Evolutionary conservation across 2,113 vertebrate species (phyloP), one percentile per base, ranked within the genome.

Genomic region (Chaetops frenatus): DNA sequence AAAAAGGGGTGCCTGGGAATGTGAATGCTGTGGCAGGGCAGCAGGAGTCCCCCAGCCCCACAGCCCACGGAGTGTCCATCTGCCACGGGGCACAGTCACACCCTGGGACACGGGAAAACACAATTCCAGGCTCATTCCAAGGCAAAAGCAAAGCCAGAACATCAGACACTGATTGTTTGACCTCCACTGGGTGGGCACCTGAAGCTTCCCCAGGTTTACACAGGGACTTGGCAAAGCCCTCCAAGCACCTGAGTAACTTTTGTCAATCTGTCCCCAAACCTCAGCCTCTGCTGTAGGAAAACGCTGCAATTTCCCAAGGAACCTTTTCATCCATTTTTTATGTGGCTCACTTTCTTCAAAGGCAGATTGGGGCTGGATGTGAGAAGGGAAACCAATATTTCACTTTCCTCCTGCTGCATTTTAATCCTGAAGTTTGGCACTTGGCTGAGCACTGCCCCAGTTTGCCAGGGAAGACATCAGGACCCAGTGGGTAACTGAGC

Each of bases 251-350:
- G 33, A 73, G 14, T 5, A 18, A 16, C 15, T 22, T 15, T 1
- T 80, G 82, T 62, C n/a, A 6, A 4, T 33, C 77, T 87, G 87
- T 47, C 74, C 94, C 87, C 88, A 85, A 33, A 24, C 2, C 80
- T 16, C 90, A 57, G 45, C 28, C 65, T 35, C 66, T 1, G 66
- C 88, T 83, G 66, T 6, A 86, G 88, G 82, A 71, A 90, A 93
- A 72, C 3, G 58, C 76, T 70, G 81, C 88, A 33, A 66, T 93
- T 92, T 90, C 88, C 81, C 67, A 16, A 77, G 71, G 90, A 94
- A 76, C 45, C 79, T 77, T 86, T 90, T 90, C 79, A 92, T 94
- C 79, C 86, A 94, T 95, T 96, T 96, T 95, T 94, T 6, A 96
- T 93, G 79, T 0, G 3, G 56, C 81, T 93, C 87, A 19, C 65